Base-by-base conservation (phyloP, 2,888 invertebrate genomes). In the Homarus gammarus region DNA sequence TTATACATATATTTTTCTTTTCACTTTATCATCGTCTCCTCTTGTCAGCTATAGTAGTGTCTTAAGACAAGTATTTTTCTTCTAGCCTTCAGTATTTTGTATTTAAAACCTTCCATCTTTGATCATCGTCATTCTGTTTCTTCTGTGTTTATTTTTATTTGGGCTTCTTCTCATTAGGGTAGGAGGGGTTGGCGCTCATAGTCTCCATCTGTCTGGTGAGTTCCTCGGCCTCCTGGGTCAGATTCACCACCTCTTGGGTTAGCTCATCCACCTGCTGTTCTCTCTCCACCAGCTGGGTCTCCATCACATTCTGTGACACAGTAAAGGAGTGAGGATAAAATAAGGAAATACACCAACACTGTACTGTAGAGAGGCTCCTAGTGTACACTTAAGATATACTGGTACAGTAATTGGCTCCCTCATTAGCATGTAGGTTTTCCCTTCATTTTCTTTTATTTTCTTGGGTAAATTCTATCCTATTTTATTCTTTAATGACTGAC, bases 271-370 rank as follows among this genome's bases (percentile, higher is more conserved):
- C 78, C 12, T 79, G 33, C 56, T 56, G 33, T 27, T 79, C 78
- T 61, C 36, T 31, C 51, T 33, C 51, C 56, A 56, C 78, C 22
- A 79, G 36, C 56, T 79, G 56, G 33, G 15, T 33, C 78, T 36
- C 78, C 56, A 56, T 56, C 78, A 36, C 56, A 15, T 79, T 36
- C 78, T 79, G 36, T 68, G n/a, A 31, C 33, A 68, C 18, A 68
- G 33, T 12, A 0, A 22, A 1, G 68, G 10, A 68, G 68, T 31
- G n/a, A 31, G 68, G 68, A n/a, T n/a, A 56, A 31, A 10, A 31
- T 12, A 31, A 68, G 12, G 12, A n/a, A 31, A n/a, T 6, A 68
- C n/a, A 68, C n/a, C 1, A 1, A 31, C 10, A n/a, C 1, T 1
- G 70, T 22, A 22, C 22, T 15, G 70, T 31, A 31, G 33, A 3